A percentile compares a stretch with the other conserved stretches of the same genome.
Evolutionary conservation across 1,140 invertebrate species (phyloP).

Genomic region (Elymnias hypermnestra): DNA sequence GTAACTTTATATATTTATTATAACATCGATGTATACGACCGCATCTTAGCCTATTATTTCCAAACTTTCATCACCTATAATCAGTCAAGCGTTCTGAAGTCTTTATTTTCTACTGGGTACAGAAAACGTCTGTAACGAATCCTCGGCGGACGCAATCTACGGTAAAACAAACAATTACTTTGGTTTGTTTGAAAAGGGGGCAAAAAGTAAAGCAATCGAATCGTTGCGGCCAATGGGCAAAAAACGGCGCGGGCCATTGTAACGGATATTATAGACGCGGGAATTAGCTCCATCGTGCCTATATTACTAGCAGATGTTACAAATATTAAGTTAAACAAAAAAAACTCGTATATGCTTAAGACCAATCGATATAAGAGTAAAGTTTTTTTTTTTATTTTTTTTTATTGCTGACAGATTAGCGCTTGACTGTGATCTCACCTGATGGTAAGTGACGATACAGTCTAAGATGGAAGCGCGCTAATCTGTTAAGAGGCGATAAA

Average conservation of each 20-base stretch:
- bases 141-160: constrained; percentile 59
- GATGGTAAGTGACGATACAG: too few species aligned
- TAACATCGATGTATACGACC: not conserved
- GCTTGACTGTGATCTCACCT: too few species aligned
- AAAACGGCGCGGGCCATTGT: constrained; percentile 39
- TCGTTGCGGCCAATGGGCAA: constrained; percentile 58
- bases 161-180: constrained; percentile 74
- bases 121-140: constrained; percentile 66
- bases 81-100: constrained; percentile 54
- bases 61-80: constrained; percentile 19
- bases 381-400: too few species aligned
- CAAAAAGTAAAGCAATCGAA: constrained; percentile 68
- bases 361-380: too few species aligned
- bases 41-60: not conserved
- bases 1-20: too few species aligned
- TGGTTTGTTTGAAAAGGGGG: constrained; percentile 64
- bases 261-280: constrained; percentile 2
- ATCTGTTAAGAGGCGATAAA: too few species aligned
- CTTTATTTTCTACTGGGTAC: constrained; percentile 53
- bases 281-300: not conserved
- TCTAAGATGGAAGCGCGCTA: too few species aligned
- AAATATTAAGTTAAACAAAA: too few species aligned
- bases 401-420: too few species aligned
- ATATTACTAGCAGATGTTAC: not conserved
- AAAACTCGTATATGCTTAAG: too few species aligned